Percentiles rank a stretch among this genome's conserved stretches.
Evolutionary conservation across 2,113 vertebrate genomes (phyloP).

Genomic region (Podilymbus podiceps): DNA sequence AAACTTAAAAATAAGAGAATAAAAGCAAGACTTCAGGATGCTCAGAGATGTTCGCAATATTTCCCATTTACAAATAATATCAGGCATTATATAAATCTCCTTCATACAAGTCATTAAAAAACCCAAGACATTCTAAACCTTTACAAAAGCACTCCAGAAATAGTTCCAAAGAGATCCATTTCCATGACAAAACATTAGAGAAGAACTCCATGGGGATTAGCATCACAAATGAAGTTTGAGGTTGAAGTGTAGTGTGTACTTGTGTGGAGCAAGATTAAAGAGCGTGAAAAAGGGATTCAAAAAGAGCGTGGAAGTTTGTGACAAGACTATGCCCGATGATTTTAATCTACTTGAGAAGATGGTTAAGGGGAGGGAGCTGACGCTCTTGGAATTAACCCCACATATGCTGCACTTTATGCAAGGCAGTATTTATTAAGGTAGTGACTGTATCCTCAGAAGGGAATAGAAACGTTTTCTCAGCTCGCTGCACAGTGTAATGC

Average conservation of each 20-base stretch:
- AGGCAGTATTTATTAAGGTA: background rate
- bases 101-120: conserved; percentile 78
- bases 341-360: background rate
- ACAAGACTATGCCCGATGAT: background rate
- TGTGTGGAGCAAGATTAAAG: conserved; percentile 40
- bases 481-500: background rate
- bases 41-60: conserved; percentile 74
- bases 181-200: conserved; percentile 68
- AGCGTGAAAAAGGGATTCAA: conserved; percentile 31
- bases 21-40: conserved; percentile 78
- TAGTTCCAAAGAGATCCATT: conserved; percentile 68
- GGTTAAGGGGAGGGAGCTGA: background rate
- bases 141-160: conserved; percentile 74
- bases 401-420: background rate
- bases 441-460: background rate
- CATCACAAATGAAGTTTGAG: conserved; percentile 68
- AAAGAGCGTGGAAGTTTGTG: conserved; percentile 18
- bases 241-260: conserved; percentile 55
- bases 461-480: conserved; percentile 12
- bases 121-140: conserved; percentile 71
- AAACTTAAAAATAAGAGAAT: conserved; percentile 69
- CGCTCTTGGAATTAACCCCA: conserved; percentile 7
- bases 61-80: conserved; percentile 81
- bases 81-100: conserved; percentile 81
- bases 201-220: conserved; percentile 64